These are phyloP conservation scores for Styela plicata DNA, from an alignment of 23 tunicate species.

Conservation along the genomic window DNA sequence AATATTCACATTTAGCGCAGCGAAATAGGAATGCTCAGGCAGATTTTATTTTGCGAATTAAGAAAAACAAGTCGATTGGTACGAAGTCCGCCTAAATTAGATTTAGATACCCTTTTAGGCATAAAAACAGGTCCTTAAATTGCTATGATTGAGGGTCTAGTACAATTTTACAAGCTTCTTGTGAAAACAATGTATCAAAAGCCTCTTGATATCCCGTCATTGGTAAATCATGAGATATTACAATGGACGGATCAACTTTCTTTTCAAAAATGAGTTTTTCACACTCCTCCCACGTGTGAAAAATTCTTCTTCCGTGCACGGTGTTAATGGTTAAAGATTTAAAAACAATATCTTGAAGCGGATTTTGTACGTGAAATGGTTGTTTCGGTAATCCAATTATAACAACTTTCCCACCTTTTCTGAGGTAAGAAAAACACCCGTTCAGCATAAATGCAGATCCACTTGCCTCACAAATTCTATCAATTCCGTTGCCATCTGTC, in stretches of 20 bases:
- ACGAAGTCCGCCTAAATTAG: too few species aligned
- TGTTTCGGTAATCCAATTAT: conserved; percentile 81
- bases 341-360: conserved; percentile 84
- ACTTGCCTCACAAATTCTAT: conserved; percentile 93
- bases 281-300: conserved; percentile 96
- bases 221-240: conserved; percentile 76
- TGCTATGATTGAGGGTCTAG: conserved; percentile 85
- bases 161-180: conserved; percentile 84
- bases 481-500: conserved; percentile 87
- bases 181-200: conserved; percentile 58
- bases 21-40: too few species aligned
- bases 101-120: too few species aligned
- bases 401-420: conserved; percentile 88
- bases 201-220: conserved; percentile 64
- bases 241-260: conserved; percentile 56
- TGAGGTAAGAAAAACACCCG: conserved; percentile 72
- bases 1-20: too few species aligned
- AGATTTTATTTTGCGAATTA: too few species aligned
- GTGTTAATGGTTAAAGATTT: conserved; percentile 76
- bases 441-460: conserved; percentile 78
- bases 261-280: conserved; percentile 70
- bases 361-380: conserved; percentile 79
- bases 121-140: too few species aligned
- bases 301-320: conserved; percentile 95
- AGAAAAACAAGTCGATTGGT: too few species aligned